Evolutionary conservation across 2,113 vertebrate species (phyloP).

Genomic region (Pituophis catenifer): DNA sequence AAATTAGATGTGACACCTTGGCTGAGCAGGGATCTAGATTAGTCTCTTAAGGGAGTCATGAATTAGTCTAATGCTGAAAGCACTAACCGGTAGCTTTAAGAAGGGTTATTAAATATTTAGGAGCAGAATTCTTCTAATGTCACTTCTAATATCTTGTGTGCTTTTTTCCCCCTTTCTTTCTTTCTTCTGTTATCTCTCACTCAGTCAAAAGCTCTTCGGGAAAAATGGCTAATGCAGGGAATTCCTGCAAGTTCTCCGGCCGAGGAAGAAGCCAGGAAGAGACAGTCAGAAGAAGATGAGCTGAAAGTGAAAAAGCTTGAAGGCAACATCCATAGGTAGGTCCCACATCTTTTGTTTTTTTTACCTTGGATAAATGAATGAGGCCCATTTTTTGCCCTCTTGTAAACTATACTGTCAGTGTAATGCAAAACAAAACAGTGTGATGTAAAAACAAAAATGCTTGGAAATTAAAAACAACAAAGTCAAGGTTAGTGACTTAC

Average conservation of each 20-base stretch:
- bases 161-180: background rate
- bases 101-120: conserved; percentile 15
- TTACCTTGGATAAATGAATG: background rate
- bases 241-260: conserved; percentile 77
- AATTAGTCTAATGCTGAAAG: background rate
- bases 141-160: background rate
- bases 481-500: background rate
- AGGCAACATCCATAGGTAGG: conserved; percentile 87
- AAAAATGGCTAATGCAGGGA: conserved; percentile 97
- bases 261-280: conserved; percentile 82
- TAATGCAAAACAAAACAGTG: background rate
- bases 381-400: background rate
- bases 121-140: conserved; percentile 22
- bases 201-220: conserved; percentile 95
- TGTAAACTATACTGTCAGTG: fast-evolving
- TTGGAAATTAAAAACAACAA: background rate
- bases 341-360: background rate
- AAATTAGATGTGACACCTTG: background rate
- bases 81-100: background rate
- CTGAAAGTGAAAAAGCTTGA: conserved; percentile 87
- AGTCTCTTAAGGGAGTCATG: background rate
- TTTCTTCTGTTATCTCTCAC: conserved; percentile 27
- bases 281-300: conserved; percentile 90
- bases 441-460: background rate
- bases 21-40: background rate